Conservation (phyloP, 2,888 invertebrate genomes). For the Catocala fraxini region DNA sequence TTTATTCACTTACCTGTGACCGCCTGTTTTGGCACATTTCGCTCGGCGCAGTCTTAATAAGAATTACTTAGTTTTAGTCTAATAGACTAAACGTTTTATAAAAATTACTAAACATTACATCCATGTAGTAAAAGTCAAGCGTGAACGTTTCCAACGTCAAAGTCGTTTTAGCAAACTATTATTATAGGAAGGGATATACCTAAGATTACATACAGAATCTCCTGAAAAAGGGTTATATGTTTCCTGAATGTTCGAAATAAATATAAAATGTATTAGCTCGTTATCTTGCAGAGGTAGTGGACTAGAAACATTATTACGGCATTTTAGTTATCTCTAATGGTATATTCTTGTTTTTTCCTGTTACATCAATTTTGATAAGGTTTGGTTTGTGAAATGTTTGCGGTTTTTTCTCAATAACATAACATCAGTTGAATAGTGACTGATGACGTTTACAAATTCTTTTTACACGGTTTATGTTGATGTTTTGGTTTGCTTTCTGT, state of each 20-base stretch:
- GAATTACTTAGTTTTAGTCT: too few species aligned
- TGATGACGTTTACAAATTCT: too few species aligned
- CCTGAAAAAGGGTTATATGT: slow-evolving; percentile 18
- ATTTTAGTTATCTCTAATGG: slow-evolving; percentile 24
- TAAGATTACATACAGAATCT: slow-evolving; percentile 3
- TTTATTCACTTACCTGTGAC: too few species aligned
- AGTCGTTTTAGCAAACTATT: neutral
- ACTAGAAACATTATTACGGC: slow-evolving; percentile 29
- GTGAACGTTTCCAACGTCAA: neutral
- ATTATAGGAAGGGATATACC: slow-evolving; percentile 1
- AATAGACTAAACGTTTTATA: too few species aligned
- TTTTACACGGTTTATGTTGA: too few species aligned
- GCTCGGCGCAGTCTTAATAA: too few species aligned
- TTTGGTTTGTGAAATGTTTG: neutral
- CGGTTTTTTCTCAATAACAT: too few species aligned
- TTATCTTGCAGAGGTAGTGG: slow-evolving; percentile 32
- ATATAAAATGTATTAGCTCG: slow-evolving; percentile 27
- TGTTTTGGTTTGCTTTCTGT: too few species aligned
- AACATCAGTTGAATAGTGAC: too few species aligned
- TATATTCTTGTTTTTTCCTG: slow-evolving; percentile 7
- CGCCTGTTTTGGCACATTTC: too few species aligned
- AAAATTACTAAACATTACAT: neutral
- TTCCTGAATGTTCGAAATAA: slow-evolving; percentile 22
- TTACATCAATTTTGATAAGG: slow-evolving; percentile 1
- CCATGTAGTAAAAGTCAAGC: neutral